Conservation (phyloP, 2,888 invertebrate genomes). For the Eilema griseolum region DNA sequence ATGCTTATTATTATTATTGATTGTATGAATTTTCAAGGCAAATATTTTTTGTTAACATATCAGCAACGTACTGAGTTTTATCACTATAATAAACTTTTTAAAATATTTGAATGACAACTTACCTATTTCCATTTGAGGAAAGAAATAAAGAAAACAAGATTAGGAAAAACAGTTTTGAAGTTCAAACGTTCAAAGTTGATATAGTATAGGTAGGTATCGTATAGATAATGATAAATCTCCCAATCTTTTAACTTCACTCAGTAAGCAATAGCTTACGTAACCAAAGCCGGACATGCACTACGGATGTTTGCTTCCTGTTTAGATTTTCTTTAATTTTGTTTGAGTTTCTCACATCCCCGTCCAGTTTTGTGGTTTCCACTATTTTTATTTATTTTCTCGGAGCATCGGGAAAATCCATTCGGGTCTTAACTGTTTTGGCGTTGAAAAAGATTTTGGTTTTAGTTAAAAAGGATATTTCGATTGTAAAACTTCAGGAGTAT, state of each 20-base stretch:
- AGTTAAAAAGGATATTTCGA: constrained; percentile 42
- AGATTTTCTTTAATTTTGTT: constrained; percentile 67
- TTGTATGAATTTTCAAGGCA: neutral
- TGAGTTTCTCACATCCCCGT: constrained; percentile 55
- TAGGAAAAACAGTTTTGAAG: neutral
- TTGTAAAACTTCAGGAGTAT: constrained; percentile 20
- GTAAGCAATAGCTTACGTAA: constrained; percentile 56
- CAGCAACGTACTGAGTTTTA: neutral
- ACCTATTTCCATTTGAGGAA: neutral
- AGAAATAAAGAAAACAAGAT: neutral
- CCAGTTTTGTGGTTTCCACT: constrained; percentile 49
- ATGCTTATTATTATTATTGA: neutral
- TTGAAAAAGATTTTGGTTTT: constrained; percentile 40
- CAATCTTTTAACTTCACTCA: constrained; percentile 44
- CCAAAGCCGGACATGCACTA: constrained; percentile 45
- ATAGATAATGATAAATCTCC: constrained; percentile 34
- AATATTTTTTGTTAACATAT: too few relatives aligned
- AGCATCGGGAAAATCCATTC: constrained; percentile 46
- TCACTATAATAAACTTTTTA: neutral
- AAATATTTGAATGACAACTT: neutral
- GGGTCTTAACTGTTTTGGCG: constrained; percentile 50
- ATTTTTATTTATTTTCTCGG: constrained; percentile 50
- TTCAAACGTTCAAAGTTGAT: constrained; percentile 30
- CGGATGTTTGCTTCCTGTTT: constrained; percentile 59
- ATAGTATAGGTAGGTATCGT: constrained; percentile 4